phyloP scores from a whole-genome alignment of 2,888 invertebrate genomes.

The Nudaria mundana region DNA sequence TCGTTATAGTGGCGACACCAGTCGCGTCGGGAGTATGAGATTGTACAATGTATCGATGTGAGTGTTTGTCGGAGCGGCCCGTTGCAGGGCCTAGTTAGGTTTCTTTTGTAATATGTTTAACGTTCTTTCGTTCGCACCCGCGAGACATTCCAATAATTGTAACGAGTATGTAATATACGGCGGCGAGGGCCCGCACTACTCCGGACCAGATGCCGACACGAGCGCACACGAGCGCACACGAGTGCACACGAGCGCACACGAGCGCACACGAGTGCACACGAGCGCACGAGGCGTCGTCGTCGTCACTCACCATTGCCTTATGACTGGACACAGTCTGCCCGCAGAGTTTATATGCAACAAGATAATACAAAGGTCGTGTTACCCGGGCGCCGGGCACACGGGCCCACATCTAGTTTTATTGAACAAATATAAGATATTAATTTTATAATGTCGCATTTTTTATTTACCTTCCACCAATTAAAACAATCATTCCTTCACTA shows the following conservation, averaged over 20 bases:
- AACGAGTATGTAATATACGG: constrained; percentile 51
- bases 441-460: constrained; percentile 78
- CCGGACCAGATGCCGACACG: constrained; percentile 62
- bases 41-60: constrained; percentile 68
- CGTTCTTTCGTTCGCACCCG: constrained; percentile 72
- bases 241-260: too few species aligned
- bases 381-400: constrained; percentile 80
- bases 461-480: constrained; percentile 27
- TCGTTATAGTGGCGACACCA: constrained; percentile 64
- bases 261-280: too few species aligned
- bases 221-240: too few species aligned
- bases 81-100: constrained; percentile 62
- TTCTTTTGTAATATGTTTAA: constrained; percentile 66
- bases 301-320: constrained; percentile 76
- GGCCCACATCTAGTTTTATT: constrained; percentile 81
- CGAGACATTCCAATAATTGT: constrained; percentile 79
- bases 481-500: constrained; percentile 21
- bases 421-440: constrained; percentile 82
- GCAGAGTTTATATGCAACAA: constrained; percentile 81
- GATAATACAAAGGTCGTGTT: constrained; percentile 81
- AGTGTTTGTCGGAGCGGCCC: constrained; percentile 61
- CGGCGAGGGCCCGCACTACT: constrained; percentile 54
- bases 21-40: constrained; percentile 54
- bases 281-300: constrained; percentile 54
- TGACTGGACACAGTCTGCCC: constrained; percentile 81